Conservation (phyloP, 2,888 invertebrate species). For the Megamerina dolium region DNA sequence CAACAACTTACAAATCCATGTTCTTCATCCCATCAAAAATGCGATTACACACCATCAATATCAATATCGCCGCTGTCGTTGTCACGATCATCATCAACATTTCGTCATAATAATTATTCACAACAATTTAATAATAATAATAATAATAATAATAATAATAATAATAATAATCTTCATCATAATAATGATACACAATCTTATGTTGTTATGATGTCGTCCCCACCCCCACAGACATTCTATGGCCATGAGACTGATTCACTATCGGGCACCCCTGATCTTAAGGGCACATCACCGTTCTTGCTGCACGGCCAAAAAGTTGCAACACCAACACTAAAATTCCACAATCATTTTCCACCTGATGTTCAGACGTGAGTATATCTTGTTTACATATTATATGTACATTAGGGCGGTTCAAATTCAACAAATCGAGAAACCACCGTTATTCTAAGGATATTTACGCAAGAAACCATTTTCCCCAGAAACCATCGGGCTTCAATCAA, state of each 20-base stretch:
- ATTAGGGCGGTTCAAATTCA: too few species aligned
- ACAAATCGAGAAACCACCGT: too few species aligned
- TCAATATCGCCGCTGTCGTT: neutral
- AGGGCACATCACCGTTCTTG: conserved; percentile 70
- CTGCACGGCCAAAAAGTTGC: conserved; percentile 70
- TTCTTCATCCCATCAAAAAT: conserved; percentile 6
- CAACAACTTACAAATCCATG: conserved; percentile 11
- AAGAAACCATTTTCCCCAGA: too few species aligned
- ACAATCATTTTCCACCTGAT: conserved; percentile 89
- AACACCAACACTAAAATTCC: conserved; percentile 83
- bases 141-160: conserved; percentile 23
- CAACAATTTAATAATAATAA: conserved; percentile 19
- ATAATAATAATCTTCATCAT: conserved; percentile 20
- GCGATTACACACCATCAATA: conserved; percentile 12
- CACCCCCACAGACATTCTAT: conserved; percentile 77
- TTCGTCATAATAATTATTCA: conserved; percentile 9
- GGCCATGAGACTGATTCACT: conserved; percentile 73
- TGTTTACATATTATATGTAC: too few species aligned
- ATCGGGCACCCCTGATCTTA: conserved; percentile 57
- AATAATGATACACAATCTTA: neutral
- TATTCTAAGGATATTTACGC: too few species aligned
- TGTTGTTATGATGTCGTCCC: conserved; percentile 8
- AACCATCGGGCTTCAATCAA: too few species aligned
- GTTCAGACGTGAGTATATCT: conserved; percentile 70
- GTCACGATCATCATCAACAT: conserved; percentile 15